A percentile compares a stretch with the other conserved stretches of the same genome.
Evolutionary conservation across 2,888 invertebrate genomes (phyloP).

Genomic region (Tipula confusa): DNA sequence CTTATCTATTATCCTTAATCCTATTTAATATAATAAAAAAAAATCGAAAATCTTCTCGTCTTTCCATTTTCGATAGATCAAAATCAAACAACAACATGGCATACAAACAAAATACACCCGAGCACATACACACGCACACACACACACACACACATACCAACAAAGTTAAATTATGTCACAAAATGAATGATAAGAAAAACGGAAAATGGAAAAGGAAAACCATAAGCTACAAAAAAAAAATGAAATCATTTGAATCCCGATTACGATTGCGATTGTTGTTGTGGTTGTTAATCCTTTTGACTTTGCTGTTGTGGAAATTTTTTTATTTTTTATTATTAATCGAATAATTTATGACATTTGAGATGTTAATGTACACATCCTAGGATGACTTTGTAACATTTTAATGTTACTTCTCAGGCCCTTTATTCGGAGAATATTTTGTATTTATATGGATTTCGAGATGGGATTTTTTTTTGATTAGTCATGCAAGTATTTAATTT

Average conservation of each 20-base stretch:
- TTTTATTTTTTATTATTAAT: neutral
- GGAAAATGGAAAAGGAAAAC: neutral
- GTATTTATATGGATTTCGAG: neutral
- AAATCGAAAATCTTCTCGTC: neutral
- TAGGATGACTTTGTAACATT: neutral
- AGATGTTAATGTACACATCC: neutral
- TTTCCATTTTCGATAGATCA: slow-evolving; percentile 5
- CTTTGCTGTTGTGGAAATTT: neutral
- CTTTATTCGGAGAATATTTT: neutral
- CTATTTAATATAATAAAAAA: neutral
- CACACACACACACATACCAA: neutral
- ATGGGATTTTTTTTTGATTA: neutral
- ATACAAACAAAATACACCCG: too few species aligned
- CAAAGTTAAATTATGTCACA: slow-evolving; percentile 1
- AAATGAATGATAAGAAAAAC: neutral
- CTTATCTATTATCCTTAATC: slow-evolving; percentile 25
- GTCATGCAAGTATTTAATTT: neutral
- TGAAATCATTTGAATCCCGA: neutral
- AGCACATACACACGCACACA: neutral
- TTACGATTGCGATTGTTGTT: neutral
- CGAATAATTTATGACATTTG: neutral
- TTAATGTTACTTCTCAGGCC: neutral
- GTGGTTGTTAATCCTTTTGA: slow-evolving; percentile 25
- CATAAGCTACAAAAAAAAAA: neutral
- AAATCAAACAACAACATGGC: neutral